Evolutionary conservation across 2,797 vertebrate species (phyloP).

Genomic region (Sebastiscus albofasciatus): DNA sequence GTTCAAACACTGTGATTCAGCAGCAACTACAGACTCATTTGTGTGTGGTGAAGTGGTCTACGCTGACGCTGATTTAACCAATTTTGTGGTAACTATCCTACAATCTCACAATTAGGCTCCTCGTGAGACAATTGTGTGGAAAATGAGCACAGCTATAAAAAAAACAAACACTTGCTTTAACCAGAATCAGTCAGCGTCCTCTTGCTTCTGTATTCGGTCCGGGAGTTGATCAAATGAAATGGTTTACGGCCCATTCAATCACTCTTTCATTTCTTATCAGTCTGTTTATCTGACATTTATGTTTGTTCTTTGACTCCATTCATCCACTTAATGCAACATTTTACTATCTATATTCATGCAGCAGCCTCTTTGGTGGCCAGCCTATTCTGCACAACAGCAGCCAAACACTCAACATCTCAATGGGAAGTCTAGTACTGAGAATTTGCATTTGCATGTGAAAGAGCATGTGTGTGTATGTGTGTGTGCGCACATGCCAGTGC

Average conservation of each 20-base stretch:
- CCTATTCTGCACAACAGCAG: slow-evolving; percentile 47
- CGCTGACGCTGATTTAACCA: slow-evolving; percentile 25
- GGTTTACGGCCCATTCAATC: slow-evolving; percentile 59
- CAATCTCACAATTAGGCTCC: slow-evolving; percentile 23
- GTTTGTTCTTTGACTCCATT: slow-evolving; percentile 66
- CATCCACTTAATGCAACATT: slow-evolving; percentile 65
- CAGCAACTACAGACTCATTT: slow-evolving; percentile 25
- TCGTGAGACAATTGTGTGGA: slow-evolving; percentile 24
- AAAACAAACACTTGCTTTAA: not conserved
- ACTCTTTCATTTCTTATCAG: slow-evolving; percentile 57
- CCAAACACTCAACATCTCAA: slow-evolving; percentile 39
- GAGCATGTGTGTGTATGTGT: not conserved
- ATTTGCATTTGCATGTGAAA: slow-evolving; percentile 22
- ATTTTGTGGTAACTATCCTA: slow-evolving; percentile 18
- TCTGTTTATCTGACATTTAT: slow-evolving; percentile 71
- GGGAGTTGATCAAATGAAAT: slow-evolving; percentile 57
- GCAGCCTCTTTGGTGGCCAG: slow-evolving; percentile 56
- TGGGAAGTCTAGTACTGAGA: slow-evolving; percentile 37
- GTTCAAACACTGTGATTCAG: slow-evolving; percentile 2
- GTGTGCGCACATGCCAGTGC: not conserved
- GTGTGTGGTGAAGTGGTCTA: slow-evolving; percentile 15
- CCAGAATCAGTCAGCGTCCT: slow-evolving; percentile 13
- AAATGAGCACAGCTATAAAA: slow-evolving; percentile 6
- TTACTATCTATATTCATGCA: slow-evolving; percentile 65
- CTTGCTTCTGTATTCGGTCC: not conserved